phyloP scores from a whole-genome alignment of 2,888 invertebrate species.

The Uropetala carovei region DNA sequence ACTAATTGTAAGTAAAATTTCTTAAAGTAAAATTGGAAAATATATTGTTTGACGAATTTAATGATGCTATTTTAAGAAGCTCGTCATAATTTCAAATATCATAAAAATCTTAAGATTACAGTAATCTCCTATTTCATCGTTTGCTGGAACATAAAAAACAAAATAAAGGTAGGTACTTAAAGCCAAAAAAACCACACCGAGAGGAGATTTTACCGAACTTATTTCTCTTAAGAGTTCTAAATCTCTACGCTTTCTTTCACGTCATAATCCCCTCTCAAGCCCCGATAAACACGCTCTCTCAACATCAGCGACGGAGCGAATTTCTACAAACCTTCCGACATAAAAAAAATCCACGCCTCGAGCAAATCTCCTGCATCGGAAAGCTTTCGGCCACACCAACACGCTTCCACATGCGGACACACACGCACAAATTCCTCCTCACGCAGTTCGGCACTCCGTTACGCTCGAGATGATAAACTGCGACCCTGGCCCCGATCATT shows the following conservation, averaged over 20 bases:
- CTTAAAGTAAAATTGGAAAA: too few relatives aligned
- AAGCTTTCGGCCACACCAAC: background rate
- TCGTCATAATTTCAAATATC: too few relatives aligned
- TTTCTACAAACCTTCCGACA: background rate
- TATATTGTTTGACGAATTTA: too few relatives aligned
- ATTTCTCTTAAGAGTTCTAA: slow-evolving; percentile 15
- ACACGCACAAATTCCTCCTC: background rate
- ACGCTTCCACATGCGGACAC: background rate
- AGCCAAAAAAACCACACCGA: background rate
- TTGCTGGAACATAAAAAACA: too few relatives aligned
- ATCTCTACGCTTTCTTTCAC: background rate
- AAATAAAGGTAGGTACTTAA: background rate
- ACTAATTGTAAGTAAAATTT: too few relatives aligned
- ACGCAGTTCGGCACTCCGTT: background rate
- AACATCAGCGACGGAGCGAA: slow-evolving; percentile 6
- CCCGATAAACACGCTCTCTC: background rate
- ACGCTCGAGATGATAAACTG: slow-evolving; percentile 13
- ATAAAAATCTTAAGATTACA: too few relatives aligned
- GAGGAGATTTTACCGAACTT: background rate
- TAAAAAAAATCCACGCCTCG: background rate
- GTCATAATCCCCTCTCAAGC: background rate
- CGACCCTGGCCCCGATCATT: slow-evolving; percentile 39
- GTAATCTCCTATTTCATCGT: too few relatives aligned
- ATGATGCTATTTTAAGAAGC: too few relatives aligned
- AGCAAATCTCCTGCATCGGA: slow-evolving; percentile 26